These are phyloP conservation scores for Tokudaia tokunoshimensis DNA, from an alignment of 2,797 vertebrate species.

Conservation along the genomic window DNA sequence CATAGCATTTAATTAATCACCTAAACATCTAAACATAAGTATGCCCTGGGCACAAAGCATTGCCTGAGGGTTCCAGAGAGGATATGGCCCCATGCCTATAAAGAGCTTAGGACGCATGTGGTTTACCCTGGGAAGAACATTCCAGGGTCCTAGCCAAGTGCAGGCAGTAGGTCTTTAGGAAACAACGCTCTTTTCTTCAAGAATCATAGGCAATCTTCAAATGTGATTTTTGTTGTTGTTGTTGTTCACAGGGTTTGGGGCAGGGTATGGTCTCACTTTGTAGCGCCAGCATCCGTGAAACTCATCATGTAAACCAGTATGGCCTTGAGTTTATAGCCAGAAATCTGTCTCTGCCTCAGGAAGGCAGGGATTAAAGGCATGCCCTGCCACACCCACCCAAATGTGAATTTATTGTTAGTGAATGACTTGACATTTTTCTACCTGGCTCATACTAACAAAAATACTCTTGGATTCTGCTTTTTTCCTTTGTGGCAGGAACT, in stretches of 20 bases:
- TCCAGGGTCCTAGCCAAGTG: background rate
- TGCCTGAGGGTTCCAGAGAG: background rate
- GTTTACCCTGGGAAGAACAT: background rate
- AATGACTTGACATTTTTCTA: background rate
- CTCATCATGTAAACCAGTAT: too few species aligned
- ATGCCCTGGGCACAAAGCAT: background rate
- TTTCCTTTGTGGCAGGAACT: background rate
- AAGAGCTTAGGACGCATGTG: background rate
- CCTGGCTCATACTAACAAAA: background rate
- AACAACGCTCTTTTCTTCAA: background rate
- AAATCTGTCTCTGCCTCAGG: background rate
- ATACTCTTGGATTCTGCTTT: background rate
- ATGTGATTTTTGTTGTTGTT: background rate
- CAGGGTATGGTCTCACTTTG: background rate
- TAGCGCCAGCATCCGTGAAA: background rate
- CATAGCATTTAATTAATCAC: background rate
- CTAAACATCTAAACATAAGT: background rate
- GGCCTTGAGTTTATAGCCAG: background rate
- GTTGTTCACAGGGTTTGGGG: background rate
- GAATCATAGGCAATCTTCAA: background rate
- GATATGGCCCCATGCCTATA: too few species aligned
- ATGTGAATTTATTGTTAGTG: slow-evolving; percentile 19
- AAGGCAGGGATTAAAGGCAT: background rate
- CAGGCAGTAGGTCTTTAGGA: background rate
- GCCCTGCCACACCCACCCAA: background rate